Evolutionary conservation across 2,113 vertebrate genomes (phyloP).

Genomic region (Dinomys branickii): DNA sequence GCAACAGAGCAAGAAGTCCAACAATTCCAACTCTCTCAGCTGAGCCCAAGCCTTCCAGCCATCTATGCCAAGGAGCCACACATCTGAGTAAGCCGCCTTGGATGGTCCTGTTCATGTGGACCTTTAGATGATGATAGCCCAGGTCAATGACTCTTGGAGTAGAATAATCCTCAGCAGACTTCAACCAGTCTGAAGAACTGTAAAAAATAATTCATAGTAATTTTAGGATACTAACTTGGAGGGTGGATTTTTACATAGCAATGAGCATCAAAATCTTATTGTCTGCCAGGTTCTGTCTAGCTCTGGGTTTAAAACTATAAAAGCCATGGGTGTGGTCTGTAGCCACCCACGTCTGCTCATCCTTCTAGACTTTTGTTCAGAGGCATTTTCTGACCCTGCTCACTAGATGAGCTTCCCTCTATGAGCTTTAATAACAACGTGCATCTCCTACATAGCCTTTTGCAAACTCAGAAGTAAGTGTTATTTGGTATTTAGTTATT

Average conservation of each 20-base stretch:
- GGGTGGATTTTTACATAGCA: not conserved
- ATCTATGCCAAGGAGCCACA: not conserved
- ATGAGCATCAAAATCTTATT: not conserved
- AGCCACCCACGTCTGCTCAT: not conserved
- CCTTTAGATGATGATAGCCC: not conserved
- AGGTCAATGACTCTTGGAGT: not conserved
- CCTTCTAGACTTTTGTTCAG: not conserved
- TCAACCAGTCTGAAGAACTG: not conserved
- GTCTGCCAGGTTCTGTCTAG: not conserved
- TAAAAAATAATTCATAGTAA: not conserved
- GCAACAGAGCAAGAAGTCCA: not conserved
- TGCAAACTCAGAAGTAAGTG: not conserved
- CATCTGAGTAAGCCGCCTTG: not conserved
- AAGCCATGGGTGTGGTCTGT: not conserved
- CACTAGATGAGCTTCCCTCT: not conserved
- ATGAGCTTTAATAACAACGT: not conserved
- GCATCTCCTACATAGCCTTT: not conserved
- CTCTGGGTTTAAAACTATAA: not conserved
- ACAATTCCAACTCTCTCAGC: not conserved
- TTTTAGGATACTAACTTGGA: not conserved
- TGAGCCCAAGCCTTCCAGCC: not conserved
- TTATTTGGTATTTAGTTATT: not conserved
- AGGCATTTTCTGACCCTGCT: not conserved
- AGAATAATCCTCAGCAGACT: not conserved
- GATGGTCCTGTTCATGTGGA: not conserved